Evolutionary conservation across 35 echinoderm and acorn worm genomes (phyloP), one percentile per base, ranked within the genome.

Genomic region (Heliocidaris erythrogramma): DNA sequence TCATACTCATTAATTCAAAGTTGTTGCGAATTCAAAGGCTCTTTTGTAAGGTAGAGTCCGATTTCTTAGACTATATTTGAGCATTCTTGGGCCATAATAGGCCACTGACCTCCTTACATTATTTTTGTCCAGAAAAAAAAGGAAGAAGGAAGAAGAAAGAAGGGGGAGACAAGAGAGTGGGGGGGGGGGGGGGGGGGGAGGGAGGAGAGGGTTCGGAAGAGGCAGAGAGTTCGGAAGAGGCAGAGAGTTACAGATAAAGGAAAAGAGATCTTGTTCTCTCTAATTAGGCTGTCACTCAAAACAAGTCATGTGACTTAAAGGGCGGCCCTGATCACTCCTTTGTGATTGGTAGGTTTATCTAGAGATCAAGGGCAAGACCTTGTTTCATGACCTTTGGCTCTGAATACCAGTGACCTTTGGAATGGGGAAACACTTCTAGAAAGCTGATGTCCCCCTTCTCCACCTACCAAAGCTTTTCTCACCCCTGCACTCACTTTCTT

Each of bases 201-300:
- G 60, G 2, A 1, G 60, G 60, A 17, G 60, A 17, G 53, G 9
- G 16, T 65, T 65, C 13, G 2, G 60, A 16, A 21, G 60, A 65
- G 60, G 13, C 13, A 65, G 60, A 65, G 60, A 65, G 60, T 27
- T 69, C 21, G 4, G 60, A 21, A 27, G 60, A 69, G 16, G 17
- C 16, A 24, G 60, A 69, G 60, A 69, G 60, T 27, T 69, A 17
- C 17, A 24, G 24, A 69, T 17, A 69, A 24, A 69, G 60, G 60
- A 27, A 69, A 69, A 69, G 13, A 69, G 60, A 69, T 69, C 21
- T 5, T 69, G 86, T 88, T 88, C 31, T 88, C 31, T 48, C 31
- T 88, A 88, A 88, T 88, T 88, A 35, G 30, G 31, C 86, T 88
- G 86, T 88, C 86, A 88, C 86, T 88, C 86, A 48, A 88, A 88